These are phyloP conservation scores for Mycteria americana DNA, from an alignment of 2,797 vertebrate genomes.

Conservation along the genomic window DNA sequence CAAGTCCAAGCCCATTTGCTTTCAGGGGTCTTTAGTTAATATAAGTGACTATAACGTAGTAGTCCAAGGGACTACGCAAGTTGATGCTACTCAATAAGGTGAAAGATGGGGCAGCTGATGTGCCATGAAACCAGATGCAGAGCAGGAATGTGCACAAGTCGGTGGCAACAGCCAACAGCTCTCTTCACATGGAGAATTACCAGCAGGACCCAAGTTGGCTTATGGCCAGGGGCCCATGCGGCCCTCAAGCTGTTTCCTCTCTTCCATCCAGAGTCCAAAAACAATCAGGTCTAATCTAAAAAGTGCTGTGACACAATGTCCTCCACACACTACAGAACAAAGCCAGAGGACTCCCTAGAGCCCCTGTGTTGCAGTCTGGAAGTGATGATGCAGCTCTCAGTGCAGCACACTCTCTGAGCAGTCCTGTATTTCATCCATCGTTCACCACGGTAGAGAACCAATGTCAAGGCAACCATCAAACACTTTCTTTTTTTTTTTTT, in stretches of 20 bases:
- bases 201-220: background rate
- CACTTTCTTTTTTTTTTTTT: too few species aligned
- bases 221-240: fast-evolving
- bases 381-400: background rate
- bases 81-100: background rate
- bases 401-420: background rate
- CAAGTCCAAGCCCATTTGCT: background rate
- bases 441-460: background rate
- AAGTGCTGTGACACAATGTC: background rate
- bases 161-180: background rate
- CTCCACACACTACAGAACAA: background rate
- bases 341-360: background rate
- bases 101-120: background rate
- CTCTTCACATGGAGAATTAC: background rate
- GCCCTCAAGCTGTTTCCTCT: background rate
- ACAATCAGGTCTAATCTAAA: background rate
- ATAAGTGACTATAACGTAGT: fast-evolving
- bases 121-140: background rate
- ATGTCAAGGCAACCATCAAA: background rate
- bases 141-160: background rate
- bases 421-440: fast-evolving
- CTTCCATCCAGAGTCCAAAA: background rate
- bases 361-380: background rate
- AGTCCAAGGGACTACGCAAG: background rate
- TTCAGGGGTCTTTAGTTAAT: background rate